Percentiles rank a stretch among this genome's conserved stretches.
These are phyloP conservation scores for Neomonachus schauinslandi DNA, from an alignment of 2,113 vertebrate genomes.

Conservation along the genomic window DNA sequence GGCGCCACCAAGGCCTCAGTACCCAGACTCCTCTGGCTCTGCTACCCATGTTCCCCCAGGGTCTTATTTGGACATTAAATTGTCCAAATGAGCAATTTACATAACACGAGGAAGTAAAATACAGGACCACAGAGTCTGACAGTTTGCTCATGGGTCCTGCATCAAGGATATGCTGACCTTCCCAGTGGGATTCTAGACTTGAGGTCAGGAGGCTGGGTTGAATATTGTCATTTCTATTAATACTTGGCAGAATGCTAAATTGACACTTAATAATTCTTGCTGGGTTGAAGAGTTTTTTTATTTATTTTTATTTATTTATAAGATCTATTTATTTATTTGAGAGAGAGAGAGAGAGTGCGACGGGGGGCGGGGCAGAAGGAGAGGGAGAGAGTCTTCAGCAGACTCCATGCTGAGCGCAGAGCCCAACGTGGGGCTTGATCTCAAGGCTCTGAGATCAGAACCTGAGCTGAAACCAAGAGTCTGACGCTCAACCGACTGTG, in stretches of 20 bases:
- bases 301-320: neutral
- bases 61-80: neutral
- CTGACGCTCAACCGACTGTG: neutral
- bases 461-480: neutral
- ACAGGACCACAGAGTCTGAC: neutral
- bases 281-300: neutral
- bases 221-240: neutral
- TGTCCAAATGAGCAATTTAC: neutral
- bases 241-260: neutral
- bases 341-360: neutral
- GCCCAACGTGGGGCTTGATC: neutral
- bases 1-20: accelerated
- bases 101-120: neutral
- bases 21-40: neutral
- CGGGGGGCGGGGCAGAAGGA: neutral
- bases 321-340: neutral
- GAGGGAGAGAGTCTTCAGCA: neutral
- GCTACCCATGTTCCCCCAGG: neutral
- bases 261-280: neutral
- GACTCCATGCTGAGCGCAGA: neutral
- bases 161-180: neutral
- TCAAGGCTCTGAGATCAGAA: neutral
- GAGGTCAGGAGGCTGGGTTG: neutral
- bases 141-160: neutral
- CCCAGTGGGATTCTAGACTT: neutral